Conservation (phyloP, 2,797 vertebrate genomes). For the Vultur gryphus region DNA sequence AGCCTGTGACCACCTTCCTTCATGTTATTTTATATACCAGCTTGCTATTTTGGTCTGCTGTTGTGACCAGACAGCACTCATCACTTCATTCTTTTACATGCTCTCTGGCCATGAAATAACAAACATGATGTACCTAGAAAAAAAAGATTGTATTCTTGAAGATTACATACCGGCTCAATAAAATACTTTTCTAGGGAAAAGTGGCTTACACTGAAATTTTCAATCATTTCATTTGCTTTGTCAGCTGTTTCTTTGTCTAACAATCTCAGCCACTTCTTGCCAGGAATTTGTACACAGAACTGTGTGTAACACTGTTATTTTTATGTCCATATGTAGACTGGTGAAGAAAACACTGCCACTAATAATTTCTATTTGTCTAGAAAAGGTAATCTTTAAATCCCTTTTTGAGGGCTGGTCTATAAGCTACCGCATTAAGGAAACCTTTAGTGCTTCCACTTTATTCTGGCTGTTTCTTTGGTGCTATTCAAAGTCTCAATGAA, state of each 20-base stretch:
- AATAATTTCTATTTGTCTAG: slow-evolving; percentile 21
- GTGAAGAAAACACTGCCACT: not conserved
- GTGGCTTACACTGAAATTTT: not conserved
- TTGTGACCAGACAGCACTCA: not conserved
- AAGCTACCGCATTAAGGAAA: slow-evolving; percentile 44
- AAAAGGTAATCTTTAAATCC: slow-evolving; percentile 35
- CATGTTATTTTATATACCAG: not conserved
- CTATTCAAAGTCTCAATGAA: slow-evolving; percentile 51
- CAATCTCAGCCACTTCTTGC: not conserved
- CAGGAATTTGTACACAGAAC: not conserved
- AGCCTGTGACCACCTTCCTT: not conserved
- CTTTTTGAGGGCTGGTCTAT: not conserved
- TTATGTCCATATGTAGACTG: not conserved
- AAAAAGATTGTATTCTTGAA: not conserved
- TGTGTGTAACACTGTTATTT: not conserved
- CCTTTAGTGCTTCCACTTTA: slow-evolving; percentile 24
- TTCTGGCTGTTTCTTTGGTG: slow-evolving; percentile 44
- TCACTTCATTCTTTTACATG: not conserved
- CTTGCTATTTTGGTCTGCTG: not conserved
- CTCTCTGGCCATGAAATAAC: not conserved
- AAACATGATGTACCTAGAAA: not conserved
- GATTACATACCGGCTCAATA: not conserved
- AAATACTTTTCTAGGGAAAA: not conserved
- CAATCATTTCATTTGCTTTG: not conserved
- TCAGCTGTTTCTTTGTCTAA: not conserved